phyloP scores from a whole-genome alignment of 2,797 vertebrate species.

The Tauraco hartlaubi region DNA sequence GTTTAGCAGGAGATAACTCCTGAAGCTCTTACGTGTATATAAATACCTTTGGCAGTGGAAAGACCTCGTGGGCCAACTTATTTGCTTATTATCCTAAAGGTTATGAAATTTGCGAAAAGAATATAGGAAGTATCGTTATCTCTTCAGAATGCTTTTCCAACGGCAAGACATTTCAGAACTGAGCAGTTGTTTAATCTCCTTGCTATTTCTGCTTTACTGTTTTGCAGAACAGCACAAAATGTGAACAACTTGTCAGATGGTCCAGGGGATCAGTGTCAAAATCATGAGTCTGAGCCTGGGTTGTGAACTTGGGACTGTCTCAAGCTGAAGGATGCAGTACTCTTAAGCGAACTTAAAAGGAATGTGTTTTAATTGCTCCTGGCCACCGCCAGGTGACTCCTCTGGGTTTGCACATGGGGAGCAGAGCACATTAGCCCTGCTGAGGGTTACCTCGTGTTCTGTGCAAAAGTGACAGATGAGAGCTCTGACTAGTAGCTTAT shows the following conservation, averaged over 20 bases:
- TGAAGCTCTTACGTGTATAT: neutral
- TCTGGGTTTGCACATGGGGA: neutral
- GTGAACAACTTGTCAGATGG: neutral
- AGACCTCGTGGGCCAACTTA: neutral
- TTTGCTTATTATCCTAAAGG: neutral
- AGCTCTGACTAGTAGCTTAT: neutral
- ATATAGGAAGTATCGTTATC: neutral
- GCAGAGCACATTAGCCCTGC: neutral
- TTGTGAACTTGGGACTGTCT: neutral
- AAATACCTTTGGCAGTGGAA: neutral
- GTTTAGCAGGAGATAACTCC: neutral
- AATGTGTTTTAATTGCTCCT: neutral
- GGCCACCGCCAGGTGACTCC: neutral
- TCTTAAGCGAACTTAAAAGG: neutral
- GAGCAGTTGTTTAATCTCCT: neutral
- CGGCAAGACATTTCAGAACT: neutral
- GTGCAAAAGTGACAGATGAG: neutral
- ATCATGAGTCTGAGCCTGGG: neutral
- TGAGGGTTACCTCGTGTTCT: accelerated
- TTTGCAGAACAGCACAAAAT: neutral
- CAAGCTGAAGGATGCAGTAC: neutral
- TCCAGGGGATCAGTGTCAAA: neutral
- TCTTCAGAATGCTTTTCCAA: neutral
- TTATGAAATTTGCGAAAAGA: neutral
- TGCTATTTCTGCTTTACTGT: neutral